phyloP scores from a whole-genome alignment of 1,140 invertebrate species.

The Drosophila kepulauana region DNA sequence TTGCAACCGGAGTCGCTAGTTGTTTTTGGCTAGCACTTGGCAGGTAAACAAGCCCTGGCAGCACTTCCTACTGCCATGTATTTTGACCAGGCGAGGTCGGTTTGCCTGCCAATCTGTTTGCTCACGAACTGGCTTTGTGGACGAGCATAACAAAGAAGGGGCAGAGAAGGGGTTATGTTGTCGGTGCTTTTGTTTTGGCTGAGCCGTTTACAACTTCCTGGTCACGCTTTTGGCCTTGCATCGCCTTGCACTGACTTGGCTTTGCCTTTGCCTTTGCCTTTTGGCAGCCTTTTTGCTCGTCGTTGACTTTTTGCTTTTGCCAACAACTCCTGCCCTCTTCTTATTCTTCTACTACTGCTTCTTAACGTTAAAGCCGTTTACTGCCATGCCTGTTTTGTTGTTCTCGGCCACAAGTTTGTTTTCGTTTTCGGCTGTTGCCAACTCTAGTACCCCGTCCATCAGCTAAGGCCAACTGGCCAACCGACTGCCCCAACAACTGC shows the following conservation, averaged over 20 bases:
- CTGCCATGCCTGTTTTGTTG: constrained; percentile 63
- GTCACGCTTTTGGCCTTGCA: constrained; percentile 68
- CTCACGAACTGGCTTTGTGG: constrained; percentile 52
- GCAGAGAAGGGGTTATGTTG: constrained; percentile 9
- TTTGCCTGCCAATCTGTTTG: constrained; percentile 78
- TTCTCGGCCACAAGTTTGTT: constrained; percentile 74
- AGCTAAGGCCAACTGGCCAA: constrained; percentile 54
- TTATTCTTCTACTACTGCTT: constrained; percentile 12
- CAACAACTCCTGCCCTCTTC: constrained; percentile 3
- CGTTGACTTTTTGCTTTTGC: constrained; percentile 35
- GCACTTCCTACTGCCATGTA: constrained; percentile 60
- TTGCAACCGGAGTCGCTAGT: constrained; percentile 28
- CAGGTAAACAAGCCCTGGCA: constrained; percentile 52
- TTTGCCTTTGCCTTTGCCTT: constrained; percentile 32
- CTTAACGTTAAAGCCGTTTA: constrained; percentile 53
- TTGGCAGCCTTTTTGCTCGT: constrained; percentile 33
- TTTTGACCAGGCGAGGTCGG: constrained; percentile 62
- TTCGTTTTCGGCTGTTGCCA: constrained; percentile 63
- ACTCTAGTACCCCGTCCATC: constrained; percentile 61
- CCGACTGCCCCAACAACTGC: constrained; percentile 4
- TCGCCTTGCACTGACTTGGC: constrained; percentile 15
- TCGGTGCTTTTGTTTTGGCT: constrained; percentile 52
- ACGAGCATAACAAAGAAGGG: neutral
- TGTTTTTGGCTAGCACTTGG: constrained; percentile 41
- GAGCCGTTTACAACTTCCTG: constrained; percentile 78